phyloP scores from a whole-genome alignment of 2,113 vertebrate genomes.

The Microcebus griseorufus region DNA sequence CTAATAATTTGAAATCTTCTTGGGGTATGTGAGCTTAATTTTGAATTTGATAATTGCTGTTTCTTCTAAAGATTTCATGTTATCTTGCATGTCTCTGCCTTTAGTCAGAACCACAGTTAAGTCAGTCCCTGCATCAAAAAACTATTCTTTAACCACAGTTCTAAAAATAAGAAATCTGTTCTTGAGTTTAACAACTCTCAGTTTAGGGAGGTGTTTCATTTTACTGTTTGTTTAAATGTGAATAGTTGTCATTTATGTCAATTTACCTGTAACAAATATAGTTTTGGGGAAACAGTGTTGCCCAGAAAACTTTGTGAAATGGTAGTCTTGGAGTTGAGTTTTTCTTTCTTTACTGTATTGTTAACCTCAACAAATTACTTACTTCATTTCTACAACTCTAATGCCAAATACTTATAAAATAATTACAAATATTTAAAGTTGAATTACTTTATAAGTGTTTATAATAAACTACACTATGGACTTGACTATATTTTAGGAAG shows the following conservation, averaged over 20 bases:
- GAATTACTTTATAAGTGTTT: constrained; percentile 20
- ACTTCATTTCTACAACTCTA: background rate
- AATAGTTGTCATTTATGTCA: background rate
- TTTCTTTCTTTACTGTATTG: background rate
- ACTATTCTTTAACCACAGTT: background rate
- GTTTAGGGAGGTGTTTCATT: background rate
- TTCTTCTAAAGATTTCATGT: background rate
- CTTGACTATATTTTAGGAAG: constrained; percentile 18
- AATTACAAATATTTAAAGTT: constrained; percentile 36
- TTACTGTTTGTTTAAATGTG: background rate
- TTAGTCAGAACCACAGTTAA: background rate
- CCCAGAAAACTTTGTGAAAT: background rate
- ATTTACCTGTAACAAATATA: background rate
- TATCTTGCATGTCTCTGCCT: background rate
- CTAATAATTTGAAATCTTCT: background rate
- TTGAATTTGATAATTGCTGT: background rate
- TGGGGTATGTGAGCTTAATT: background rate
- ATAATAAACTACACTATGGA: background rate
- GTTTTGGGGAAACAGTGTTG: background rate
- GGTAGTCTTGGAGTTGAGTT: background rate
- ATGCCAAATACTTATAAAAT: constrained; percentile 18
- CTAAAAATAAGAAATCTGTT: background rate
- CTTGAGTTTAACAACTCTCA: background rate
- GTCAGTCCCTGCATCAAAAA: background rate
- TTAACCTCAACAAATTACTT: constrained; percentile 27